Base-by-base conservation (phyloP, 2,113 vertebrate species). In the Phaethon lepturus region DNA sequence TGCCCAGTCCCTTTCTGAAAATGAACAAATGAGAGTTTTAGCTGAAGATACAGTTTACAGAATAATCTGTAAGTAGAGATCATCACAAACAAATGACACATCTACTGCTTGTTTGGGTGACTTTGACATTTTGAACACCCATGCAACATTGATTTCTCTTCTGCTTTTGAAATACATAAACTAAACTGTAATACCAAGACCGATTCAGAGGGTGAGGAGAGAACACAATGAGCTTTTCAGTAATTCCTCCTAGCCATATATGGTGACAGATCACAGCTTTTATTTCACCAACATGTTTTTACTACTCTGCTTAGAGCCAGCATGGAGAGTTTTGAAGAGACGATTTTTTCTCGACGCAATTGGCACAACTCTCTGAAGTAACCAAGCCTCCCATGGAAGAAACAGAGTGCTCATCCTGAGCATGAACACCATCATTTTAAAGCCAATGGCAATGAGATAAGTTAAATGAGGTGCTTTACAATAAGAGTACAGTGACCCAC, bases 151-250 rank as follows among this genome's bases (percentile, higher is more conserved):
- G 33, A n/a, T 85, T 94, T 85, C 62, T 82, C 66, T 93, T 93
- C 91, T 94, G 62, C 86, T 85, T 93, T 97, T 95, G 77, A 59
- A 93, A 71, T 11, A 67, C 24, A 10, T 13, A 40, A n/a, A 42
- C 42, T 75, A 20, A 75, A 81, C 19, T 44, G 23, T 14, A 55
- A 64, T 29, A 56, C n/a, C 66, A 73, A 50, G 31, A 13, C 20
- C 3, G 44, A 64, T 64, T 81, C 72, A 71, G 47, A 89, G 38
- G n/a, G 13, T n/a, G 38, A 91, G 38, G 38, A 86, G 69, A 47
- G 17, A 77, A 59, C 38, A 59, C 28, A 47, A 4, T 12, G 42
- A 93, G 38, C 64, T 94, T 95, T 89, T 71, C 69, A 91, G 69
- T 64, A 92, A 87, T 64, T 94, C 28, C n/a, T 94, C 13, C 60